A percentile compares a stretch with the other conserved stretches of the same genome.
phyloP scores from a whole-genome alignment of 2,888 invertebrate genomes.

The Steromphala cineraria region DNA sequence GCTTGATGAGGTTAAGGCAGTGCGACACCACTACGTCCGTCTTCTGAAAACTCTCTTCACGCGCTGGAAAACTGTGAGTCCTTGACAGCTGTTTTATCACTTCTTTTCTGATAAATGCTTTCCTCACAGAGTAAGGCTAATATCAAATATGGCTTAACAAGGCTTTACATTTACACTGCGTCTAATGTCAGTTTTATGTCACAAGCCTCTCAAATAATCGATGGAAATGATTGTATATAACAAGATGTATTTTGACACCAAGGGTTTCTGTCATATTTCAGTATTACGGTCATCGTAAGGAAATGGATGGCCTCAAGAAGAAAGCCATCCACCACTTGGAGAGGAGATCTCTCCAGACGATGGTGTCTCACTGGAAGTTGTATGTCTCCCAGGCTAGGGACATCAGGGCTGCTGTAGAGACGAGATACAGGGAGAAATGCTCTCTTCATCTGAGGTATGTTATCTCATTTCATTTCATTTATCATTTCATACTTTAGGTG shows the following conservation, averaged over 20 bases:
- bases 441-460: constrained; percentile 15
- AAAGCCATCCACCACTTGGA: background rate
- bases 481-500: too few species aligned
- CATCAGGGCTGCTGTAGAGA: background rate
- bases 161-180: too few species aligned
- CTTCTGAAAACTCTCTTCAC: constrained; percentile 39
- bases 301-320: constrained; percentile 4
- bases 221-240: too few species aligned
- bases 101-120: too few species aligned
- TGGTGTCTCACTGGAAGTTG: constrained; percentile 6
- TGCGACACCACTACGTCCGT: constrained; percentile 43
- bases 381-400: constrained; percentile 9
- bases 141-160: too few species aligned
- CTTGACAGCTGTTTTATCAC: too few species aligned
- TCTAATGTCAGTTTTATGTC: too few species aligned
- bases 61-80: constrained; percentile 43
- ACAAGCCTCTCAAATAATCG: too few species aligned
- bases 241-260: constrained; percentile 29
- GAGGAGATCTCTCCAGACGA: background rate
- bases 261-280: background rate
- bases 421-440: constrained; percentile 16
- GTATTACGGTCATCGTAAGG: background rate
- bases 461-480: background rate
- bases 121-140: too few species aligned
- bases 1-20: constrained; percentile 49